phyloP scores from a whole-genome alignment of 2,888 invertebrate species.

The Drosophila emarginata region DNA sequence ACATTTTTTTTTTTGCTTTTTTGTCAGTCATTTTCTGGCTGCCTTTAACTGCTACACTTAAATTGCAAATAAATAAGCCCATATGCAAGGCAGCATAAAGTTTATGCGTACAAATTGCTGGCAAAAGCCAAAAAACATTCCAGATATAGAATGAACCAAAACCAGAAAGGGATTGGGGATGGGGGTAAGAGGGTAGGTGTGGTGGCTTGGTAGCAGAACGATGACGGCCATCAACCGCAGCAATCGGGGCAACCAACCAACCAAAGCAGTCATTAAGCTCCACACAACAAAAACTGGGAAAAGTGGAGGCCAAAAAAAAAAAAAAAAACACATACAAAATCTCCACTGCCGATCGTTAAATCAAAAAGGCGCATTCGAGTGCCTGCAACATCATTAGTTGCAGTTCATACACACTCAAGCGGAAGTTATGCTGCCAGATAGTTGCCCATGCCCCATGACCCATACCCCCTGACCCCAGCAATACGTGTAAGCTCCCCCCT shows the following conservation, averaged over 20 bases:
- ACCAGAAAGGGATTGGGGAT: too few relatives aligned
- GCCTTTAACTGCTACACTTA: slow-evolving; percentile 42
- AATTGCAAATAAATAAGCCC: slow-evolving; percentile 50
- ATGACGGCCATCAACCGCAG: slow-evolving; percentile 65
- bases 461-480: neutral
- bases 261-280: slow-evolving; percentile 67
- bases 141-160: neutral
- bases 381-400: slow-evolving; percentile 79
- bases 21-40: slow-evolving; percentile 22
- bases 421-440: slow-evolving; percentile 71
- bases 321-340: slow-evolving; percentile 42
- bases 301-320: neutral
- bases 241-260: slow-evolving; percentile 58
- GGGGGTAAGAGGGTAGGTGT: too few relatives aligned
- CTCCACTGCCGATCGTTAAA: slow-evolving; percentile 68
- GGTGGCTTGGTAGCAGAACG: neutral
- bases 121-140: slow-evolving; percentile 40
- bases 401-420: slow-evolving; percentile 77
- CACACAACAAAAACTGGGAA: slow-evolving; percentile 17
- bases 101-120: slow-evolving; percentile 49
- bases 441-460: slow-evolving; percentile 9
- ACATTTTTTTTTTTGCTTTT: slow-evolving; percentile 17
- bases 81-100: slow-evolving; percentile 46
- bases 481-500: neutral
- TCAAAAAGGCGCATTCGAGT: slow-evolving; percentile 76